Evolutionary conservation across 2,888 invertebrate genomes (phyloP).

Genomic region (Stratiomys singularior): DNA sequence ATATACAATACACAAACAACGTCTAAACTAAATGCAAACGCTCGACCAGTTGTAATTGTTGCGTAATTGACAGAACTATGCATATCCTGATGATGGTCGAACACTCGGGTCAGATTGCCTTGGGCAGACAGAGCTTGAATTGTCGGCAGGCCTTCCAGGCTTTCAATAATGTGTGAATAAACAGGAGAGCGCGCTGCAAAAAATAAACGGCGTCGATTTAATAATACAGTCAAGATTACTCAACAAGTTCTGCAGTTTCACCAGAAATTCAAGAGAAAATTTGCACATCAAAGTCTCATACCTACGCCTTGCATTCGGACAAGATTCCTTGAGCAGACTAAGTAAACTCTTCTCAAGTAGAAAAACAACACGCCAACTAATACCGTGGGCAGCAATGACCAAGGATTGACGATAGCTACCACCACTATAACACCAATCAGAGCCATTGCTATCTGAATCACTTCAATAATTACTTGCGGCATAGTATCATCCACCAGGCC

Average conservation of each 20-base stretch:
- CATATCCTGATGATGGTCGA: conserved; percentile 83
- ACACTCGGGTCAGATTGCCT: conserved; percentile 79
- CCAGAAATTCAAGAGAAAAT: conserved; percentile 47
- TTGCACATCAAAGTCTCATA: conserved; percentile 65
- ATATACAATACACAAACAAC: conserved; percentile 89
- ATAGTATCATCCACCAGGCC: conserved; percentile 68
- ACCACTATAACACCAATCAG: conserved; percentile 84
- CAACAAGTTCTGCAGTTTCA: no score
- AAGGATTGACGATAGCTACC: conserved; percentile 79
- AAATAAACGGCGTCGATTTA: background rate
- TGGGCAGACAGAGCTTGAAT: conserved; percentile 90
- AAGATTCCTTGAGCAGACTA: conserved; percentile 82
- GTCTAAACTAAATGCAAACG: conserved; percentile 94
- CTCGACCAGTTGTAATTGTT: conserved; percentile 88
- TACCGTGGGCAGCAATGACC: conserved; percentile 77
- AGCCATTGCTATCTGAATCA: conserved; percentile 78
- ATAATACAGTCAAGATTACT: no score
- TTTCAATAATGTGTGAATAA: conserved; percentile 90
- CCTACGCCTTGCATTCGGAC: conserved; percentile 84
- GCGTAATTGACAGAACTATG: conserved; percentile 94
- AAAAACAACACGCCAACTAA: conserved; percentile 79
- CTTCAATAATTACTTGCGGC: conserved; percentile 65
- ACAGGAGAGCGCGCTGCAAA: conserved; percentile 89
- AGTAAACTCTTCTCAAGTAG: conserved; percentile 78
- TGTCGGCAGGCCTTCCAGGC: conserved; percentile 89